Percentiles rank a stretch among this genome's conserved stretches.
Evolutionary conservation across 2,888 invertebrate species (phyloP).

Genomic region (Ditula angustiorana): DNA sequence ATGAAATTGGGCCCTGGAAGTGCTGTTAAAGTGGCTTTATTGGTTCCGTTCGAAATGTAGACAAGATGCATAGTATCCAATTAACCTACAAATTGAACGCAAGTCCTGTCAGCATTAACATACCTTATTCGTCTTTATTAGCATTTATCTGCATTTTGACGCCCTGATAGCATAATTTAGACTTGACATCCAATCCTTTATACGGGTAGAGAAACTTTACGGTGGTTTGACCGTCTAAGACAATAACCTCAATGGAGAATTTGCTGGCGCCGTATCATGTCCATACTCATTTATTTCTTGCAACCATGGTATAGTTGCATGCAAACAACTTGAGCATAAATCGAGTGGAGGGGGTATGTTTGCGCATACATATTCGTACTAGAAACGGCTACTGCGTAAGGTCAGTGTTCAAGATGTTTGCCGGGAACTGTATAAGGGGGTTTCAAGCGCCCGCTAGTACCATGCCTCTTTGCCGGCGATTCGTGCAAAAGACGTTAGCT

Average conservation of each 20-base stretch:
- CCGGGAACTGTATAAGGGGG: too few species aligned
- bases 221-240: not conserved
- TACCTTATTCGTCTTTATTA: conserved; percentile 34
- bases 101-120: conserved; percentile 18
- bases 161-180: conserved; percentile 30
- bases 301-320: too few species aligned
- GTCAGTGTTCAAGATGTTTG: too few species aligned
- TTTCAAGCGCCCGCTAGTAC: too few species aligned
- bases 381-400: too few species aligned
- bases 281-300: too few species aligned
- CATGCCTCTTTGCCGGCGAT: too few species aligned
- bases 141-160: conserved; percentile 37
- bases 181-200: conserved; percentile 34
- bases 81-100: conserved; percentile 37
- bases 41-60: not conserved
- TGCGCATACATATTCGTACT: too few species aligned
- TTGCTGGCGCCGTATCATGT: not conserved
- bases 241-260: not conserved
- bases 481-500: too few species aligned
- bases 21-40: not conserved
- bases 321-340: too few species aligned
- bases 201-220: conserved; percentile 25
- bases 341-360: too few species aligned
- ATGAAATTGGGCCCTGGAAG: too few species aligned
- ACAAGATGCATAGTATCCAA: conserved; percentile 20